phyloP scores from a whole-genome alignment of 2,797 vertebrate species.

The Liparis tanakae region DNA sequence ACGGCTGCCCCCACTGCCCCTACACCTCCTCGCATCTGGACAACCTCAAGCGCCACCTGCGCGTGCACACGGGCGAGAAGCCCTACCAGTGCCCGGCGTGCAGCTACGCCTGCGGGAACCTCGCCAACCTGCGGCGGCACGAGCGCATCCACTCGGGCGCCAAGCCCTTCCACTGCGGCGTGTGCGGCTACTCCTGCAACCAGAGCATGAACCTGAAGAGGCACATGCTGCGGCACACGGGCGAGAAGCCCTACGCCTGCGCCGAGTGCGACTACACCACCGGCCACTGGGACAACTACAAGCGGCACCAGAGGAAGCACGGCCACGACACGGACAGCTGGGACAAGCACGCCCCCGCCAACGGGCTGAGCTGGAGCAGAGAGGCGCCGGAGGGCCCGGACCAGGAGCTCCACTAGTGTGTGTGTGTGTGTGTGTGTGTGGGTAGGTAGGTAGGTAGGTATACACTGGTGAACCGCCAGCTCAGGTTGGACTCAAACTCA shows the following conservation, averaged over 20 bases:
- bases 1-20: constrained; percentile 90
- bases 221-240: constrained; percentile 95
- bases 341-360: constrained; percentile 72
- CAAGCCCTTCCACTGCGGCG: constrained; percentile 94
- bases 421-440: constrained; percentile 28
- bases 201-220: constrained; percentile 99
- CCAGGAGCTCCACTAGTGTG: constrained; percentile 38
- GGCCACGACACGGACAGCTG: constrained; percentile 87
- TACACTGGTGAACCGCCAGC: constrained; percentile 59
- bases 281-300: constrained; percentile 99
- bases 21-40: constrained; percentile 95
- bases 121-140: constrained; percentile 96
- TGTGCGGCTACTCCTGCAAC: constrained; percentile 96
- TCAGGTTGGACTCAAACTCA: constrained; percentile 59
- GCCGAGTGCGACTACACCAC: constrained; percentile 92
- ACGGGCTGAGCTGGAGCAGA: constrained; percentile 58
- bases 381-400: constrained; percentile 49
- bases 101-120: constrained; percentile 94
- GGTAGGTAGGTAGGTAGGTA: not conserved
- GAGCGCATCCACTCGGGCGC: constrained; percentile 96
- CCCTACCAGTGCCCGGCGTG: constrained; percentile 94
- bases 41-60: constrained; percentile 95
- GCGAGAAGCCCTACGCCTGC: constrained; percentile 94
- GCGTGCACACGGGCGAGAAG: constrained; percentile 95
- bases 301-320: constrained; percentile 97